Percentiles rank a stretch among this genome's conserved stretches.
Conservation (phyloP, 2,797 vertebrate genomes). For the Manis javanica region DNA sequence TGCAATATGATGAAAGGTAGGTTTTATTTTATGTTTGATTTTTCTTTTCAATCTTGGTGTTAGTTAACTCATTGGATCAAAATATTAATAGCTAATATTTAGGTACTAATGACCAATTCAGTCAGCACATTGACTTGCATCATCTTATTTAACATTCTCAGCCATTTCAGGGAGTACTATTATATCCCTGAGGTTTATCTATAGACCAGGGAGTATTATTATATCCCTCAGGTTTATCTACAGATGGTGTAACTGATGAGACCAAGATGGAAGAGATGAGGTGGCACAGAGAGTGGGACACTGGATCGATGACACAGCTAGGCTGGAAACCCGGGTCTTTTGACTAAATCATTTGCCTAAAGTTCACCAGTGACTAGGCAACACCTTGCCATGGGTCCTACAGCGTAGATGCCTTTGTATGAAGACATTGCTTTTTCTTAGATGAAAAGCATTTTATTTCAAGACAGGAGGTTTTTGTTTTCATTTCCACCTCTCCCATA, state of each 20-base stretch:
- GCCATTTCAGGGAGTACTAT: background rate
- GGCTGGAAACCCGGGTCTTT: background rate
- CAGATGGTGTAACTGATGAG: background rate
- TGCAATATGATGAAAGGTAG: background rate
- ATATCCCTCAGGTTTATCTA: background rate
- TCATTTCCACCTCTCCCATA: background rate
- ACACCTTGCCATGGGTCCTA: background rate
- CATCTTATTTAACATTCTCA: background rate
- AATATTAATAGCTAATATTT: background rate
- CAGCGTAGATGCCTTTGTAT: background rate
- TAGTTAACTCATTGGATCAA: background rate
- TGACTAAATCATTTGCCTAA: background rate
- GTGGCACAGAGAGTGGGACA: background rate
- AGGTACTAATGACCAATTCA: background rate
- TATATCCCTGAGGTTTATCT: background rate
- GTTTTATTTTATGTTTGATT: conserved; percentile 10
- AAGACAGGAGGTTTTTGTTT: background rate
- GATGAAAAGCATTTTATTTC: background rate
- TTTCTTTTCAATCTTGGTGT: background rate
- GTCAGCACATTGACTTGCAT: background rate
- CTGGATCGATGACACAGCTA: background rate
- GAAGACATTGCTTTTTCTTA: background rate
- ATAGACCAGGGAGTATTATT: background rate
- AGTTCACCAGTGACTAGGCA: background rate
- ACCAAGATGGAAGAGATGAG: background rate